phyloP scores from a whole-genome alignment of 2,113 vertebrate genomes.

The Nesospiza acunhae region DNA sequence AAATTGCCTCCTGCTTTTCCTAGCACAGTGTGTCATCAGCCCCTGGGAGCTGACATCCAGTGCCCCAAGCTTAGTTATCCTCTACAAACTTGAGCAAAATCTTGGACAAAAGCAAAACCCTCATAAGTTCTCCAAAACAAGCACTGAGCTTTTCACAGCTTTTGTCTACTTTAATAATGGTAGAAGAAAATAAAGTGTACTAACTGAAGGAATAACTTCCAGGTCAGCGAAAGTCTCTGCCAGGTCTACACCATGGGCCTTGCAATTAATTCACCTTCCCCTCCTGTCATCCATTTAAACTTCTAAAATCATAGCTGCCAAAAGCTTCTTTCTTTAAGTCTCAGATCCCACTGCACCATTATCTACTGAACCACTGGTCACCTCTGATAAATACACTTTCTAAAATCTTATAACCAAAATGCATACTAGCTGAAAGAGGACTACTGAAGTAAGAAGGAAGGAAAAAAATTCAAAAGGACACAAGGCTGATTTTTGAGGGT shows the following conservation, averaged over 20 bases:
- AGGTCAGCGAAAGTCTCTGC: not conserved
- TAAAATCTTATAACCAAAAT: not conserved
- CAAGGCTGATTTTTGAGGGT: not conserved
- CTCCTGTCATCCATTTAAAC: not conserved
- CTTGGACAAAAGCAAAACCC: not conserved
- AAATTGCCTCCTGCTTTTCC: not conserved
- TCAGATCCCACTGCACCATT: not conserved
- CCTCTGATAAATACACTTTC: not conserved
- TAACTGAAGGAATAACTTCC: not conserved
- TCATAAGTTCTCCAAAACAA: not conserved
- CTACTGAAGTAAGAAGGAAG: not conserved
- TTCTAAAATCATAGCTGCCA: not conserved
- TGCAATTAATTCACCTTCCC: not conserved
- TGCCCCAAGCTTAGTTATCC: not conserved
- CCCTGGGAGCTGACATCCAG: not conserved
- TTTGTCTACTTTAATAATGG: not conserved
- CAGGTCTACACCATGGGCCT: not conserved
- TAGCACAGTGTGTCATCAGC: not conserved
- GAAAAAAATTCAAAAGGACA: not conserved
- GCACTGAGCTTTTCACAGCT: not conserved
- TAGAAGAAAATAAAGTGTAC: not conserved
- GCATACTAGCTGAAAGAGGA: not conserved
- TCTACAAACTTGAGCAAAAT: not conserved
- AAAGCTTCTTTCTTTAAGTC: not conserved
- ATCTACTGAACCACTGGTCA: accelerated